Evolutionary conservation across 2,888 invertebrate species (phyloP), one percentile per base, ranked within the genome.

Genomic region (Microplitis deprimator): DNA sequence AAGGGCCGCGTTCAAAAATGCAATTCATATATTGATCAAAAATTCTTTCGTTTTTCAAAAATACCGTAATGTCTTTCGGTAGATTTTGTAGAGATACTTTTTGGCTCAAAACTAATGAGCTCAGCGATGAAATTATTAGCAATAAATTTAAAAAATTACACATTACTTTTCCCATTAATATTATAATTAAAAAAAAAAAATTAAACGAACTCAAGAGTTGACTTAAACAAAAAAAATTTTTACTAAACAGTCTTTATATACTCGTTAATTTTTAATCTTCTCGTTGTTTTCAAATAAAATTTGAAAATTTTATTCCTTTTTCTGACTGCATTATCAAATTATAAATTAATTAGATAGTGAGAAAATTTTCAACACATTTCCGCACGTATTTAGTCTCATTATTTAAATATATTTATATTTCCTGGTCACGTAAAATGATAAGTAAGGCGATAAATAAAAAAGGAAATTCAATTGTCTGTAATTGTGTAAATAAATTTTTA

Each of bases 1-100:
- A 86, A 0, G 80, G 60, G 3, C 83, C 83, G 41, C 79, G 76
- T 7, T 84, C 83, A 0, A 86, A 77, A 10, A 86, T 13, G 64
- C 86, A 86, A 17, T 74, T 41, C 4, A 81, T 38, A 61, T 84
- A 84, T 16, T 74, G 73, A 1, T 78, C 75, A 5, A 81, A 68
- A 10, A 83, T 68, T 64, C 82, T 79, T 13, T 81, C 74, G 68
- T 73, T 83, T 0, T 10, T 68, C 5, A 85, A 69, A 50, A 82
- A 77, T 1, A 17, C 8, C 8, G 81, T 77, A 6, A 83, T 29
- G 40, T 84, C 76, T 13, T 65, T 29, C 3, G 29, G 29, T 20
- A 65, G 4, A 29, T 17, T 62, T 7, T 50, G 8, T 13, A 20
- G 6, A 5, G 62, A 62, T 17, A 17, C 6, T 16, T 17, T 16